Conservation (phyloP, 2,888 invertebrate genomes). For the Heliconius erato region DNA sequence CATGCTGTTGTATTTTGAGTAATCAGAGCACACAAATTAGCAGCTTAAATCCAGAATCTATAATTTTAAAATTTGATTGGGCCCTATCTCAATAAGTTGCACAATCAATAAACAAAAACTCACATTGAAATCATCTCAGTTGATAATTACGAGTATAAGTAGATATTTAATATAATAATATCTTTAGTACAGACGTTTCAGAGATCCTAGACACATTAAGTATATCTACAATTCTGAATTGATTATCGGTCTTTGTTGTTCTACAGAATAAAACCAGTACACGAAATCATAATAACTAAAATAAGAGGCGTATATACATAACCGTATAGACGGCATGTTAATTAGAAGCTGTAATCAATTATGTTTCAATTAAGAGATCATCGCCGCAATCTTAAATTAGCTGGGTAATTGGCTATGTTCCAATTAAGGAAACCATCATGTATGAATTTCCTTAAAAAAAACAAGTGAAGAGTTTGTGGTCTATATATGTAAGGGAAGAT, state of each 20-base stretch:
- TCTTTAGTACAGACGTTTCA: no score
- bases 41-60: no score
- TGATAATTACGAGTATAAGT: no score
- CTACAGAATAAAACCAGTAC: slow-evolving; percentile 27
- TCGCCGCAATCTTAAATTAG: slow-evolving; percentile 4
- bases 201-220: neutral
- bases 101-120: no score
- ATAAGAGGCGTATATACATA: slow-evolving; percentile 24
- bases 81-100: no score
- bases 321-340: slow-evolving; percentile 18
- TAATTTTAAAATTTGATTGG: no score
- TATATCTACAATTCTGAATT: slow-evolving; percentile 30
- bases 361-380: slow-evolving; percentile 12
- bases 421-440: neutral
- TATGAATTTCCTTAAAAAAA: neutral
- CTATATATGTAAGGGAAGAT: neutral
- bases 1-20: no score
- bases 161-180: no score
- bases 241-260: slow-evolving; percentile 25
- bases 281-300: slow-evolving; percentile 32
- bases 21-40: no score
- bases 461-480: slow-evolving; percentile 3
- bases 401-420: slow-evolving; percentile 6
- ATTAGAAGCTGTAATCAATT: slow-evolving; percentile 32
- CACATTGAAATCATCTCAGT: no score